Conservation (phyloP, 2,113 vertebrate species). For the Myotis davidii region DNA sequence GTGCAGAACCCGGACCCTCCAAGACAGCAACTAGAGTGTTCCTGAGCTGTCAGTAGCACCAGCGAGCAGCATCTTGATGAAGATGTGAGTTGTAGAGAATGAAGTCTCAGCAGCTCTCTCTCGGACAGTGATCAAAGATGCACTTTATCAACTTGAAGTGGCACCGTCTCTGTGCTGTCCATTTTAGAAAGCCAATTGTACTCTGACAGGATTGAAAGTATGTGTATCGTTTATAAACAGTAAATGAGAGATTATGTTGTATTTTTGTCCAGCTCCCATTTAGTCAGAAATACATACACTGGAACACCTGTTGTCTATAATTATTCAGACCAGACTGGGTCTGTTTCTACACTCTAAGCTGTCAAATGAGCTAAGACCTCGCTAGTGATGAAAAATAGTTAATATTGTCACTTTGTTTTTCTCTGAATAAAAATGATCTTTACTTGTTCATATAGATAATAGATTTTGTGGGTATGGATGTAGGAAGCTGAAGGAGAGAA, state of each 20-base stretch:
- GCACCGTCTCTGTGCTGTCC: slow-evolving; percentile 61
- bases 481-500: not conserved
- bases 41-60: slow-evolving; percentile 91
- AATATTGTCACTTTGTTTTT: not conserved
- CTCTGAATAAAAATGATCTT: slow-evolving; percentile 42
- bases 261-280: not conserved
- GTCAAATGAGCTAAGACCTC: not conserved
- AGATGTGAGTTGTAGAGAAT: slow-evolving; percentile 89
- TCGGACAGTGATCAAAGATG: slow-evolving; percentile 87
- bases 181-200: slow-evolving; percentile 63
- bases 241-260: slow-evolving; percentile 51
- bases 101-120: slow-evolving; percentile 88
- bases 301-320: not conserved
- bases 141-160: slow-evolving; percentile 84
- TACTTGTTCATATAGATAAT: not conserved
- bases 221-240: slow-evolving; percentile 63
- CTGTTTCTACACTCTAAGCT: slow-evolving; percentile 34
- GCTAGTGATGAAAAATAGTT: slow-evolving; percentile 14
- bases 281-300: slow-evolving; percentile 59
- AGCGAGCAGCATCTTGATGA: slow-evolving; percentile 86
- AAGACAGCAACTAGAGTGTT: slow-evolving; percentile 87
- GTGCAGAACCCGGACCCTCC: slow-evolving; percentile 89
- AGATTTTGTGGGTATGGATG: not conserved
- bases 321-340: not conserved
- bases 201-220: slow-evolving; percentile 57